Percentiles rank a stretch among this genome's conserved stretches.
Conservation (phyloP, 2,113 vertebrate species). For the Jacana jacana region DNA sequence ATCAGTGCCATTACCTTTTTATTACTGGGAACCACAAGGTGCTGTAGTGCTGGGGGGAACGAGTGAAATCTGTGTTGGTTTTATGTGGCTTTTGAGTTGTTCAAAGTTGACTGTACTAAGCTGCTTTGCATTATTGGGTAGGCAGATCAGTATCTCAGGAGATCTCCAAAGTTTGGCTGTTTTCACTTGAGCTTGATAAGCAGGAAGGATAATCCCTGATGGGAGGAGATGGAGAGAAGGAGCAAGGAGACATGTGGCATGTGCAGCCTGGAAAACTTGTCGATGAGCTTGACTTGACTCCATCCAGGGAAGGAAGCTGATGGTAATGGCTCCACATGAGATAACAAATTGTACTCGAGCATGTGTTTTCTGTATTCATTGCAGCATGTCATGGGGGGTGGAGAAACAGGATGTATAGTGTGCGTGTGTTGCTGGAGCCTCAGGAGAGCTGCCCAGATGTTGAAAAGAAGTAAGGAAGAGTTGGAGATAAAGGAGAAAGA, state of each 20-base stretch:
- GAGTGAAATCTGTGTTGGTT: background rate
- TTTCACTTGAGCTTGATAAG: background rate
- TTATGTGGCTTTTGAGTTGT: background rate
- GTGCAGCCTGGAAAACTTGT: slow-evolving; percentile 44
- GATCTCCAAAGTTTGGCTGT: background rate
- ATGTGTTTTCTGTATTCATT: slow-evolving; percentile 14
- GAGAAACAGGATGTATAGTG: background rate
- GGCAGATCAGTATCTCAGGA: slow-evolving; percentile 1
- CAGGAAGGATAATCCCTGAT: slow-evolving; percentile 32
- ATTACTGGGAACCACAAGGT: background rate
- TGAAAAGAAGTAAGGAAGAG: slow-evolving; percentile 1
- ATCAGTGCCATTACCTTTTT: background rate
- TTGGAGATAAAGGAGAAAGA: slow-evolving; percentile 5
- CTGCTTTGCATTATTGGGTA: slow-evolving; percentile 11
- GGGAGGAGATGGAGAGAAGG: slow-evolving; percentile 22
- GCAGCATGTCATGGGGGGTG: background rate
- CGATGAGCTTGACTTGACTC: slow-evolving; percentile 36
- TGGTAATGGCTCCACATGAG: slow-evolving; percentile 12
- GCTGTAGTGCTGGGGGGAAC: background rate
- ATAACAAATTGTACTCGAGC: background rate
- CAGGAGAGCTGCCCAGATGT: slow-evolving; percentile 38
- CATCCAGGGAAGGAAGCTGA: background rate
- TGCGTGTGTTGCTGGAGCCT: slow-evolving; percentile 39
- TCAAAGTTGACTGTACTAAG: background rate
- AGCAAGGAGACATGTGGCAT: slow-evolving; percentile 23